These are phyloP conservation scores for Drosophila hydei DNA, from an alignment of 1,140 invertebrate species.

Conservation along the genomic window DNA sequence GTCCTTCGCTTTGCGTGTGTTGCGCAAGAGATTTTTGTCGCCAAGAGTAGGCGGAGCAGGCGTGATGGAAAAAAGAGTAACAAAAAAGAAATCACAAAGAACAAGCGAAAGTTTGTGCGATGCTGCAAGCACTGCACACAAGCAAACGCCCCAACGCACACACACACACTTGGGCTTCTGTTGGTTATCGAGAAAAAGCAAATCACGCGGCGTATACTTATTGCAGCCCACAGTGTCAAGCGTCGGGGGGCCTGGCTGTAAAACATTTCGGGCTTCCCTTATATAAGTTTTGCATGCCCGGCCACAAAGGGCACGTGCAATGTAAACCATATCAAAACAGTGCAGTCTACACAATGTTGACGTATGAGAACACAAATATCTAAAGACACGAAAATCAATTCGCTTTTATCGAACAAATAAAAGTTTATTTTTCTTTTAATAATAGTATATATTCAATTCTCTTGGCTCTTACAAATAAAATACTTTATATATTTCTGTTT, in stretches of 20 bases:
- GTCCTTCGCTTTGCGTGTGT: constrained; percentile 34
- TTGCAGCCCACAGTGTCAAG: constrained; percentile 2
- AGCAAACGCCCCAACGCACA: constrained; percentile 3
- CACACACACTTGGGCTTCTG: constrained; percentile 6
- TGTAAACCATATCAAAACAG: not conserved
- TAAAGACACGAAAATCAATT: not conserved
- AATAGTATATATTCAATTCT: no score
- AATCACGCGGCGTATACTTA: constrained; percentile 10
- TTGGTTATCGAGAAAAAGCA: constrained; percentile 7
- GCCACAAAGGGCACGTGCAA: constrained; percentile 1
- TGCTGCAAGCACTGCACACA: constrained; percentile 52
- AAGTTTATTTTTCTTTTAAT: no score
- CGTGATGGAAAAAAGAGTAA: constrained; percentile 16
- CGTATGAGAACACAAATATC: not conserved
- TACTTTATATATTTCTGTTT: no score
- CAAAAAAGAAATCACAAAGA: constrained; percentile 41
- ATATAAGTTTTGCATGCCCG: constrained; percentile 16
- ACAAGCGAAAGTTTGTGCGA: constrained; percentile 41
- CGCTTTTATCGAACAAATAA: not conserved
- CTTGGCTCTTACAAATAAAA: no score
- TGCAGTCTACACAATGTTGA: no score
- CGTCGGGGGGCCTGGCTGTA: not conserved
- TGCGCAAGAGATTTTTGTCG: constrained; percentile 74
- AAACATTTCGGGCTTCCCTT: constrained; percentile 1
- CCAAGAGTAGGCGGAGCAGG: constrained; percentile 46